Base-by-base conservation (phyloP, 1,140 invertebrate species). In the Zaprionus gabonicus region DNA sequence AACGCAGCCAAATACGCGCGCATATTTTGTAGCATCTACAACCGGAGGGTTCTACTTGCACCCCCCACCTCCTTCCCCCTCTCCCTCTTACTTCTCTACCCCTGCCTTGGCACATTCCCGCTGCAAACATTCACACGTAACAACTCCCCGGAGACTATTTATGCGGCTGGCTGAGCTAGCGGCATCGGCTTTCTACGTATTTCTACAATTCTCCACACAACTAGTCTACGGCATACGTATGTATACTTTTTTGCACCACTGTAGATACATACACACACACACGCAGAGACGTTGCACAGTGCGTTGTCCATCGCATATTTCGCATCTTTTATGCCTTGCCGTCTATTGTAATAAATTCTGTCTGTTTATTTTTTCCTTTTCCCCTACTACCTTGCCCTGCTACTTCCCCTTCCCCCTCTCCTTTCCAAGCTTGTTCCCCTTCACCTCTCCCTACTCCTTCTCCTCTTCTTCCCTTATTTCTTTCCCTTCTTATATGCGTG, bases 101-200 rank as follows among this genome's bases (percentile, higher is more conserved):
- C 13, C 27, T 23, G 27, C n/a, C 53, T n/a, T 13, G 13, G 25
- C 53, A 7, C 31, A 27, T 46, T 69, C 7, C 46, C 46, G 10
- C 46, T 23, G n/a, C 41, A 46, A 23, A 51, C 46, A 51, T 51
- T 51, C 46, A 79, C 69, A 80, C 80, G 72, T 72, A 83, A 87
- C 83, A 90, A 88, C 84, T 88, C 84, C 85, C 81, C 67, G 58
- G 78, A 73, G 84, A 88, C 81, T 88, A 90, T 88, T 88, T 88
- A 88, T 88, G 84, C 81, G 84, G 85, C 78, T 75, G 80, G 46
- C 46, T 51, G 46, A 20, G 46, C 46, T 20, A 51, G 84, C 78
- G 84, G 81, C 76, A 70, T 81, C 53, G 55, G 68, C 84, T 34
- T 34, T 34, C 31, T 34, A 81, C 82, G 80, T 81, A 77, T 80